Percentiles rank a stretch among this genome's conserved stretches.
These are phyloP conservation scores for Pseudomyrmex cubaensis DNA, from an alignment of 1,140 invertebrate species.

Conservation along the genomic window DNA sequence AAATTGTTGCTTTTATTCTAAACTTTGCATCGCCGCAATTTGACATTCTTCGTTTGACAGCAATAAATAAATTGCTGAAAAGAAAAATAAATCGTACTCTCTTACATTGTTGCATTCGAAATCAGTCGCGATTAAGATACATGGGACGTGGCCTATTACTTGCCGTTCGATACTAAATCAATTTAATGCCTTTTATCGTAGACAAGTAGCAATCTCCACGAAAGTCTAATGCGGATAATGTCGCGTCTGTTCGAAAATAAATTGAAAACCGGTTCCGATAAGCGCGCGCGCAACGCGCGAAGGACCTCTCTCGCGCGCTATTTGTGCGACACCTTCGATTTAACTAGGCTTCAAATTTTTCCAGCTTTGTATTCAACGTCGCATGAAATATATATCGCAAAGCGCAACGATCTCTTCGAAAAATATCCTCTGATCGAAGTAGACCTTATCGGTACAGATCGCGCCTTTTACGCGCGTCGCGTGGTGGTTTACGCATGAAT, in stretches of 20 bases:
- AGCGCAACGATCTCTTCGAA: conserved; percentile 12
- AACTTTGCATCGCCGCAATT: too few relatives aligned
- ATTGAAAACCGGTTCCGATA: conserved; percentile 52
- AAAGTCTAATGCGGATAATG: conserved; percentile 53
- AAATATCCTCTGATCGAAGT: conserved; percentile 23
- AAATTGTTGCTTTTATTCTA: too few relatives aligned
- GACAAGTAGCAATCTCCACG: conserved; percentile 35
- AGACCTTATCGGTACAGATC: conserved; percentile 2
- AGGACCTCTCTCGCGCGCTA: not conserved
- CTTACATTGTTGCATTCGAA: conserved; percentile 21
- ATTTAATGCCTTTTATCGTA: conserved; percentile 58
- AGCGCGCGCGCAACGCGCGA: conserved; percentile 14
- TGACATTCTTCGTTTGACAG: too few relatives aligned
- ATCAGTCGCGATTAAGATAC: conserved; percentile 49
- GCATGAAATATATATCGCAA: not conserved
- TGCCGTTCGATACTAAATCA: conserved; percentile 49
- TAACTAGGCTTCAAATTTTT: not conserved
- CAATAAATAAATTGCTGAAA: not conserved
- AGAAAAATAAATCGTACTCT: not conserved
- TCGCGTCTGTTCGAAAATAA: conserved; percentile 55
- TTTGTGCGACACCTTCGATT: conserved; percentile 8
- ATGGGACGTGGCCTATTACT: not conserved
- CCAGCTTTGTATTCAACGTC: not conserved
- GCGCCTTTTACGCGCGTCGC: conserved; percentile 2
- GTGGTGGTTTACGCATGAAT: not conserved